Evolutionary conservation across 1,140 invertebrate genomes (phyloP).

Genomic region (Orius insidiosus): DNA sequence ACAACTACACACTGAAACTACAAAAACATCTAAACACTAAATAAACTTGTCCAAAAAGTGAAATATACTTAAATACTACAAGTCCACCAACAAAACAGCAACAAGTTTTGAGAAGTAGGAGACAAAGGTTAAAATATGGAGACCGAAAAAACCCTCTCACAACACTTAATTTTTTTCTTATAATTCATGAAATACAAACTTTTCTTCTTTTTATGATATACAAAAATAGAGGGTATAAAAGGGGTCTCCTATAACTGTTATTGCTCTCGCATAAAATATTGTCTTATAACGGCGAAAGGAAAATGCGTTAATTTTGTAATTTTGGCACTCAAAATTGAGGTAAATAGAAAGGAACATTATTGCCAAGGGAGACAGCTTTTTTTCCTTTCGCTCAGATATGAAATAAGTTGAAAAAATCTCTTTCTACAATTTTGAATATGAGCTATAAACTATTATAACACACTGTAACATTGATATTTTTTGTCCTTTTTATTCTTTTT

Average conservation of each 20-base stretch:
- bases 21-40: constrained; percentile 28
- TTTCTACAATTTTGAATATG: constrained; percentile 7
- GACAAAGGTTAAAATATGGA: constrained; percentile 23
- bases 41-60: constrained; percentile 24
- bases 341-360: constrained; percentile 6
- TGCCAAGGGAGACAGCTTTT: constrained; percentile 6
- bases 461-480: constrained; percentile 2
- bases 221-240: constrained; percentile 30
- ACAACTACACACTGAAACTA: constrained; percentile 28
- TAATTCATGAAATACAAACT: constrained; percentile 18
- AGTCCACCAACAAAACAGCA: constrained; percentile 24
- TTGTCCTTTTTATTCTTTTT: constrained; percentile 3
- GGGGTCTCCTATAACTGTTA: constrained; percentile 26
- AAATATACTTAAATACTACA: constrained; percentile 22
- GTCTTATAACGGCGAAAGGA: constrained; percentile 21
- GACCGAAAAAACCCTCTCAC: background rate
- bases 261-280: constrained; percentile 24
- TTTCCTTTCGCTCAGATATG: constrained; percentile 12
- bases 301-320: constrained; percentile 10
- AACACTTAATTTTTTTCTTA: constrained; percentile 14
- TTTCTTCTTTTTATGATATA: constrained; percentile 25
- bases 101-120: constrained; percentile 24
- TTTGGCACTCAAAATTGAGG: constrained; percentile 1
- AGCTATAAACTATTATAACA: constrained; percentile 17
- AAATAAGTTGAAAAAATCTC: constrained; percentile 13